Evolutionary conservation across 2,888 invertebrate species (phyloP), one percentile per base, ranked within the genome.

Genomic region (Trisateles emortualis): DNA sequence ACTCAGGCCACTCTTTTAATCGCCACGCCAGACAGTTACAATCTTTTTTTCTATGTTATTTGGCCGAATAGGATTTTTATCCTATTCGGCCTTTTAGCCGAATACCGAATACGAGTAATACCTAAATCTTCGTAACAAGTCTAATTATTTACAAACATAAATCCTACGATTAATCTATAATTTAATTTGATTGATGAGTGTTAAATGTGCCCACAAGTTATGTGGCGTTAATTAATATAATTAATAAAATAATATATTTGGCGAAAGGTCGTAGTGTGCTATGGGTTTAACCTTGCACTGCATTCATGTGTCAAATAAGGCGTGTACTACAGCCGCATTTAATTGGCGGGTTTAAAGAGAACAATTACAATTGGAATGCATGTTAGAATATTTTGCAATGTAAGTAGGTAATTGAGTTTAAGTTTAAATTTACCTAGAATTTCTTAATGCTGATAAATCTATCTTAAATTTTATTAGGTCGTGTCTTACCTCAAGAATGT

Each of bases 251-350:
- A 79, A 72, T 76, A 80, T 38, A 11, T 16, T 52, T 10, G 36
- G 64, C 52, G 69, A 76, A 79, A 88, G 87, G 87, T 84, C 83
- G 76, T 67, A 61, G 64, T 71, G 51, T 22, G 35, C 41, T 59
- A 22, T 24, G 40, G 26, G 30, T 6, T 24, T 29, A 43, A 36
- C 68, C 68, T 72, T 69, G 68, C 65, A 55, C 52, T 43, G 58
- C 24, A 52, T 69, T 60, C 24, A 39, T 56, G 65, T 55, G 70
- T 56, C 56, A 51, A 53, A 11, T 42, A 40, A 64, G 61, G 61
- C 56, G 24, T 52, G 53, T 52, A 50, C n/a, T n/a, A n/a, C 38
- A 40, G 5, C 33, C 22, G 11, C 11, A 24, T 22, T 32, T 48
- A 30, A 43, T 53, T 49, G 41, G 35, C 29, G 11, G 33, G 3